Conservation (phyloP, 35 echinoderm and acorn worm genomes). For the Acanthaster planci region DNA sequence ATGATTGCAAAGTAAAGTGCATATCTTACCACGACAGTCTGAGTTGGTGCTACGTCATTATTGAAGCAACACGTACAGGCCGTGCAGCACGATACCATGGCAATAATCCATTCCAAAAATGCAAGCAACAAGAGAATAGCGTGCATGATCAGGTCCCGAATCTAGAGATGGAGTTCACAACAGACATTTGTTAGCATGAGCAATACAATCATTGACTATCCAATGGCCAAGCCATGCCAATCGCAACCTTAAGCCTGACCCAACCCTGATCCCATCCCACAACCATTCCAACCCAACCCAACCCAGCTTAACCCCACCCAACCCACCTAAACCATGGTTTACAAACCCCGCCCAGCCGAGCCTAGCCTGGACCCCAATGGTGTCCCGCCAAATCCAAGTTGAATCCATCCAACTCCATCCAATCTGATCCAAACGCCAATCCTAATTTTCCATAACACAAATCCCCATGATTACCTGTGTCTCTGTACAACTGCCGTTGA, state of each 20-base stretch:
- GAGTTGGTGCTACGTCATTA: too few relatives aligned
- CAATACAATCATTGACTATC: too few relatives aligned
- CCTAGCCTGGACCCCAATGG: background rate
- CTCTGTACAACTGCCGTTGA: background rate
- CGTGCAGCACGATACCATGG: too few relatives aligned
- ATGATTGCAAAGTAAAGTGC: too few relatives aligned
- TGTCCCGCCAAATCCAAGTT: background rate
- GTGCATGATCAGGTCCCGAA: too few relatives aligned
- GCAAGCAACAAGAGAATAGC: too few relatives aligned
- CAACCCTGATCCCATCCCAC: background rate
- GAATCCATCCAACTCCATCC: background rate
- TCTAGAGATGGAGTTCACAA: too few relatives aligned
- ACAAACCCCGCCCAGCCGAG: background rate
- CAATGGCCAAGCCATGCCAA: too few relatives aligned
- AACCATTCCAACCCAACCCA: background rate
- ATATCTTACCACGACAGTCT: too few relatives aligned
- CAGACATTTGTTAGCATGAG: too few relatives aligned
- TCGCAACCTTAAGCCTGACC: background rate
- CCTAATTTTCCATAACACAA: background rate
- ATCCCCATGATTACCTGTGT: background rate
- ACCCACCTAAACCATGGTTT: background rate
- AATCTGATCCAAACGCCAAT: background rate
- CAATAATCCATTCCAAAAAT: too few relatives aligned
- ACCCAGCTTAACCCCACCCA: background rate
- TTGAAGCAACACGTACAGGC: too few relatives aligned